phyloP scores from a whole-genome alignment of 1,140 invertebrate genomes.

The Diuraphis noxia region DNA sequence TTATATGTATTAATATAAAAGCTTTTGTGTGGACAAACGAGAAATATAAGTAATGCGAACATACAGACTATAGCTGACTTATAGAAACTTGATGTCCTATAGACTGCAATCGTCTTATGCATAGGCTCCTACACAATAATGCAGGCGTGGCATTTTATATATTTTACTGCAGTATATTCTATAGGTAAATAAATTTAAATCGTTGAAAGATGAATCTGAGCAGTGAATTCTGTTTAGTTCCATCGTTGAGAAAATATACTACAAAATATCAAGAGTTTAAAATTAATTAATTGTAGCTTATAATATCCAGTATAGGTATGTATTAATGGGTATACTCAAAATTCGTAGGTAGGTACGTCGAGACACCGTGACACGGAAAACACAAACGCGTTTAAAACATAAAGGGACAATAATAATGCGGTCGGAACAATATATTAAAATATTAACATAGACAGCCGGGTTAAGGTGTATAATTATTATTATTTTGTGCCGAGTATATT shows the following conservation, averaged over 20 bases:
- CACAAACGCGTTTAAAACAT: background rate
- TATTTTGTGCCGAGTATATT: background rate
- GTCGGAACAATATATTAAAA: background rate
- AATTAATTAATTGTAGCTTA: background rate
- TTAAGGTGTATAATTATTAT: background rate
- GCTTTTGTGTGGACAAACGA: background rate
- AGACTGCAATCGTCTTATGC: too few species aligned
- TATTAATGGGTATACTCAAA: background rate
- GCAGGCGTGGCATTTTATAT: background rate
- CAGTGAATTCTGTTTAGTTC: background rate
- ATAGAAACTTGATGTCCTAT: background rate
- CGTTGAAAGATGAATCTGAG: background rate
- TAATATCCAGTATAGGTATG: conserved; percentile 8
- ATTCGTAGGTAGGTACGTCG: background rate
- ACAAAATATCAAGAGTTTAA: background rate
- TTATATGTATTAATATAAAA: background rate
- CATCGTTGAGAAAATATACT: background rate
- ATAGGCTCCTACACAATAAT: too few species aligned
- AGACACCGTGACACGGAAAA: conserved; percentile 2
- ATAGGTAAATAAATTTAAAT: background rate
- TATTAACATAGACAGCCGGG: background rate
- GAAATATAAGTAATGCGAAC: background rate
- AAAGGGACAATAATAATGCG: background rate
- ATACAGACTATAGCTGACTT: background rate
- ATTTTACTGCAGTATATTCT: too few species aligned